Percentiles rank a stretch among this genome's conserved stretches.
Conservation (phyloP, 1,140 invertebrate genomes). For the Drosophila sproati region DNA sequence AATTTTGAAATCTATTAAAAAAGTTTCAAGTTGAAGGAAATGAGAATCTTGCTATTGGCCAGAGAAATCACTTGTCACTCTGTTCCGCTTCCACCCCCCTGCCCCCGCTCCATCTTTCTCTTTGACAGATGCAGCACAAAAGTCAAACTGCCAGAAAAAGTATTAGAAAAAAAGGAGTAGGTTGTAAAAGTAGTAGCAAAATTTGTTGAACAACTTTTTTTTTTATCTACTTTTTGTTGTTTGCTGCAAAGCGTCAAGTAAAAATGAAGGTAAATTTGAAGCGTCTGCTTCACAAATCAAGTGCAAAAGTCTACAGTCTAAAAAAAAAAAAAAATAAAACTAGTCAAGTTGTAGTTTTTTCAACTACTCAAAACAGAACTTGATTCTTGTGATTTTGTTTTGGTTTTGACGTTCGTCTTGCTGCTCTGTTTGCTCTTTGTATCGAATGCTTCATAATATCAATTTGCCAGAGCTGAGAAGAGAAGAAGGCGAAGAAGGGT, state of each 20-base stretch:
- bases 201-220: slow-evolving; percentile 22
- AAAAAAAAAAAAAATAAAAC: not conserved
- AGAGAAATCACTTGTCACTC: slow-evolving; percentile 46
- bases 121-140: slow-evolving; percentile 1
- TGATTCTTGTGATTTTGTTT: slow-evolving; percentile 34
- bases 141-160: slow-evolving; percentile 9
- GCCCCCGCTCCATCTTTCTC: not conserved
- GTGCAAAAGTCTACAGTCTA: slow-evolving; percentile 43
- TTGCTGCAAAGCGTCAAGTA: slow-evolving; percentile 20
- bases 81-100: not conserved
- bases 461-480: slow-evolving; percentile 49
- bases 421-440: slow-evolving; percentile 41
- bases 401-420: slow-evolving; percentile 21
- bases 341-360: slow-evolving; percentile 50
- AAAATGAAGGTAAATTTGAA: slow-evolving; percentile 47
- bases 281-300: slow-evolving; percentile 71
- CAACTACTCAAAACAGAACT: slow-evolving; percentile 43
- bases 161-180: slow-evolving; percentile 1
- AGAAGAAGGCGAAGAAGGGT: not conserved
- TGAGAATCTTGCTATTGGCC: slow-evolving; percentile 28
- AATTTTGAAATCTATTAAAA: slow-evolving; percentile 83
- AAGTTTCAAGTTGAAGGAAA: slow-evolving; percentile 57
- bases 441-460: slow-evolving; percentile 47
- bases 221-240: slow-evolving; percentile 17
- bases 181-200: slow-evolving; percentile 22